phyloP scores from a whole-genome alignment of 2,888 invertebrate species.

The Mythimna pallens region DNA sequence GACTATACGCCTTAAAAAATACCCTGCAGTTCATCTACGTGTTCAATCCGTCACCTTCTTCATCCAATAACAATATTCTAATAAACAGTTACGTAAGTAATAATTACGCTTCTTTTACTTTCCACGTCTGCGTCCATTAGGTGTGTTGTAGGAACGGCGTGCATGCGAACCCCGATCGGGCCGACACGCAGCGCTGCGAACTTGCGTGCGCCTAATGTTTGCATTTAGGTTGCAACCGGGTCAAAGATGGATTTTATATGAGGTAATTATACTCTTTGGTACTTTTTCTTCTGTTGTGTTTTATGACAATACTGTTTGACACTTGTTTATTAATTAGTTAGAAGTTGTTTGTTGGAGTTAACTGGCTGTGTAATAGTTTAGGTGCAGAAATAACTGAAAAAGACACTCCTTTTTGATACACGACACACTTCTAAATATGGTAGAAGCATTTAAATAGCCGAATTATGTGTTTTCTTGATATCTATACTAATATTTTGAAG shows the following conservation, averaged over 20 bases:
- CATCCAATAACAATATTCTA: not conserved
- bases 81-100: slow-evolving; percentile 14
- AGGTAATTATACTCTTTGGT: slow-evolving; percentile 65
- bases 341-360: not conserved
- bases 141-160: slow-evolving; percentile 69
- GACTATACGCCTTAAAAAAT: no score
- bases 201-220: slow-evolving; percentile 87
- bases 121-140: slow-evolving; percentile 57
- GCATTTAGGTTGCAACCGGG: slow-evolving; percentile 86
- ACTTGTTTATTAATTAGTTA: slow-evolving; percentile 19
- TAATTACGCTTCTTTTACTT: slow-evolving; percentile 54
- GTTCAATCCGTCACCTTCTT: not conserved
- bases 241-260: slow-evolving; percentile 86
- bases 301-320: slow-evolving; percentile 51
- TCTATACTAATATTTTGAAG: no score
- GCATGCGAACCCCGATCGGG: slow-evolving; percentile 75
- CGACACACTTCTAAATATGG: not conserved
- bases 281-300: slow-evolving; percentile 44
- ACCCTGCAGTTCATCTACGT: not conserved
- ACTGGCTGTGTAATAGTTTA: not conserved
- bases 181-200: slow-evolving; percentile 75
- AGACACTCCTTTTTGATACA: not conserved
- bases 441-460: not conserved
- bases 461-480: not conserved
- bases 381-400: not conserved